Evolutionary conservation across 2,113 vertebrate species (phyloP), one percentile per base, ranked within the genome.

Genomic region (Desmodus rotundus): DNA sequence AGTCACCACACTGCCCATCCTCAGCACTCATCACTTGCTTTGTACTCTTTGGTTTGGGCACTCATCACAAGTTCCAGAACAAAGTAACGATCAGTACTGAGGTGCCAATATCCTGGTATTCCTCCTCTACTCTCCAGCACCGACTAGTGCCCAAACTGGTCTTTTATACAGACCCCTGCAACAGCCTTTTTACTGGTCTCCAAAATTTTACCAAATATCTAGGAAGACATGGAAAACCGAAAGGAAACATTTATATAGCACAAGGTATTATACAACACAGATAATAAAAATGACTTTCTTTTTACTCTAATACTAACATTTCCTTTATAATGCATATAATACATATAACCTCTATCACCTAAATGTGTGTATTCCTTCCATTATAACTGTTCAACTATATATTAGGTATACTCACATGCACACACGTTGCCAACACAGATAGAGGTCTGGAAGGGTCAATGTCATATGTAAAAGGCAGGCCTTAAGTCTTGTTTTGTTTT

Each of bases 231-330:
- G 16, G 68, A 89, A 95, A 94, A 63, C 15, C 19, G 26, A 87
- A 87, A 63, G 45, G 20, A 92, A 87, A 92, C 19, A 86, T 85
- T 96, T 63, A 74, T 15, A 54, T 87, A n/a, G 74, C 38, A 78
- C 3, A 91, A 88, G n/a, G 58, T 73, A 31, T 43, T 91, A 88
- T 20, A 78, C 15, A 56, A 80, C 83, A 81, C 28, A 81, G 50
- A 47, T 81, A 70, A 85, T 56, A 93, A 65, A 81, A 38, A 58
- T 73, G 50, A 76, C 43, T 72, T 20, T 68, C 26, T 68, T 92
- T 91, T 78, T 13, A 11, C 54, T 78, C 38, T 33, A 93, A 82
- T 33, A 50, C n/a, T 89, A 43, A 36, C 43, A 67, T 82, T 83
- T 89, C 22, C 68, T 92, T 76, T 63, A 43, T n/a, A 74, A 36